Evolutionary conservation across 1,140 invertebrate species (phyloP).

Genomic region (Anoplolepis gracilipes): DNA sequence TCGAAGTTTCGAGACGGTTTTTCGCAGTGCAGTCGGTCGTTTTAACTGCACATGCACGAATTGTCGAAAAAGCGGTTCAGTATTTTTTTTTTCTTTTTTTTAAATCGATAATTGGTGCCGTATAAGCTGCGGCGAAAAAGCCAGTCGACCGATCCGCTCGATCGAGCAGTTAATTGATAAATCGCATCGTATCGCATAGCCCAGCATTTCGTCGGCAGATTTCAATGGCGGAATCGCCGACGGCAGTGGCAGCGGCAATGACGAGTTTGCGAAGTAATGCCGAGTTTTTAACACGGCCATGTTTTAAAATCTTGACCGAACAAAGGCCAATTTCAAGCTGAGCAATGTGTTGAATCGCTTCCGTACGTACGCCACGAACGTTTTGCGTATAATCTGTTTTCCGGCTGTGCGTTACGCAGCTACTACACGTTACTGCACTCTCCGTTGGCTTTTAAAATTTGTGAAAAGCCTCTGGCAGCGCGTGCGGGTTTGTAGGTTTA

Average conservation of each 20-base stretch:
- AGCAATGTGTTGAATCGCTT: not conserved
- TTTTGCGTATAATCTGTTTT: constrained; percentile 29
- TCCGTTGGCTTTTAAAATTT: constrained; percentile 52
- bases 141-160: constrained; percentile 38
- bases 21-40: constrained; percentile 51
- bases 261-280: constrained; percentile 37
- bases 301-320: constrained; percentile 62
- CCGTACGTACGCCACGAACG: constrained; percentile 42
- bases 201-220: constrained; percentile 57
- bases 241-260: constrained; percentile 16
- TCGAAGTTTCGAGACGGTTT: constrained; percentile 52
- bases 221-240: constrained; percentile 66
- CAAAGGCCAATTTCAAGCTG: constrained; percentile 45
- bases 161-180: constrained; percentile 71
- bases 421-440: constrained; percentile 17
- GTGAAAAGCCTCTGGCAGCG: not conserved
- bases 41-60: constrained; percentile 53
- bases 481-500: constrained; percentile 17
- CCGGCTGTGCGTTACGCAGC: not conserved
- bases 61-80: constrained; percentile 41
- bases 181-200: constrained; percentile 14
- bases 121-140: constrained; percentile 57
- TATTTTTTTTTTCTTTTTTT: constrained; percentile 29
- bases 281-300: constrained; percentile 59
- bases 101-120: constrained; percentile 57